Evolutionary conservation across 2,888 invertebrate species (phyloP).

Genomic region (Osmoderma eremita): DNA sequence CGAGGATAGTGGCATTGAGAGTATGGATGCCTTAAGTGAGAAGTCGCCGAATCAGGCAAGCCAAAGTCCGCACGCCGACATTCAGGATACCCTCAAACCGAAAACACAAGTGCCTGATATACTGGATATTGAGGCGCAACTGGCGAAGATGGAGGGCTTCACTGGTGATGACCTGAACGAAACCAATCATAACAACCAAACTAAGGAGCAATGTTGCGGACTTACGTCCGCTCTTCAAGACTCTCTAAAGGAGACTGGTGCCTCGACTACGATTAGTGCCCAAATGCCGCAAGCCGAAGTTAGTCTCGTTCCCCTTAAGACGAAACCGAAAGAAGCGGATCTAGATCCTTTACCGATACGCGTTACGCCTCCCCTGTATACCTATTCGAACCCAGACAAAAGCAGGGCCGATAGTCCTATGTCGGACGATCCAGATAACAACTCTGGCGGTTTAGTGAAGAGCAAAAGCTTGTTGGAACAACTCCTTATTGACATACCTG

Average conservation of each 20-base stretch:
- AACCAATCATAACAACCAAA: constrained; percentile 50
- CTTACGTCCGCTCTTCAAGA: constrained; percentile 58
- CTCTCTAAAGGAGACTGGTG: constrained; percentile 53
- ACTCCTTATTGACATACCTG: constrained; percentile 85
- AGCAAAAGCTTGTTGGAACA: constrained; percentile 77
- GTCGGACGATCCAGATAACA: constrained; percentile 54
- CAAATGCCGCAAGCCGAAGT: constrained; percentile 52
- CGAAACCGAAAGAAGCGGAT: constrained; percentile 49
- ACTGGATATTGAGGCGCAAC: constrained; percentile 75
- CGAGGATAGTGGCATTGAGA: constrained; percentile 91
- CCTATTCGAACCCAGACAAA: constrained; percentile 80
- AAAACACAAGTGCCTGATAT: constrained; percentile 67
- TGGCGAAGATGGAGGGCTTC: constrained; percentile 74
- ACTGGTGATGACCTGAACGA: constrained; percentile 54
- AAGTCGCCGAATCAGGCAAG: constrained; percentile 81
- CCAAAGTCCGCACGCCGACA: constrained; percentile 72
- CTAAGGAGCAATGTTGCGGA: constrained; percentile 60
- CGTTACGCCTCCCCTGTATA: constrained; percentile 79
- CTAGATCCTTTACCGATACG: constrained; percentile 75
- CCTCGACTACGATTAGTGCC: constrained; percentile 43
- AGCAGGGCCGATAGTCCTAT: constrained; percentile 60
- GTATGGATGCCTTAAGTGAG: constrained; percentile 93
- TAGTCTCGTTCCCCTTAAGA: constrained; percentile 57
- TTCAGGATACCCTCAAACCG: constrained; percentile 53
- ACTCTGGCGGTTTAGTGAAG: constrained; percentile 59